Percentiles rank a stretch among this genome's conserved stretches.
phyloP scores from a whole-genome alignment of 1,140 invertebrate species.

The Drosophila repletoides region DNA sequence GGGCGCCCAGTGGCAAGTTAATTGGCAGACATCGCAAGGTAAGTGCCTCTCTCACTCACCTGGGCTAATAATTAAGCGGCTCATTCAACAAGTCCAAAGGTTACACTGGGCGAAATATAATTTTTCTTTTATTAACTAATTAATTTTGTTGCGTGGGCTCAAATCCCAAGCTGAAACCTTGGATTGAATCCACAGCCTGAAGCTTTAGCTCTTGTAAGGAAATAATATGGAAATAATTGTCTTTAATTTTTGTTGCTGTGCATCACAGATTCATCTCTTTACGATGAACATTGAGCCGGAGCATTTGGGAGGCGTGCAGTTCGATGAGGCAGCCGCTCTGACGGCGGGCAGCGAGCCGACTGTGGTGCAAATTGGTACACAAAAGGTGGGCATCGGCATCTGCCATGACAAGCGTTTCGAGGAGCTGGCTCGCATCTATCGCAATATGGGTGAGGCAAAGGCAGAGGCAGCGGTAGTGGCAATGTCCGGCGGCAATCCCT shows the following conservation, averaged over 20 bases:
- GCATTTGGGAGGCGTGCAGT: conserved; percentile 89
- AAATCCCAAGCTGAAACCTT: too few species aligned
- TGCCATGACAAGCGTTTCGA: conserved; percentile 97
- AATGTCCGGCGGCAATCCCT: background rate
- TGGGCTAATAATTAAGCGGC: background rate
- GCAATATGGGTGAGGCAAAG: conserved; percentile 84
- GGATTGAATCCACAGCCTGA: too few species aligned
- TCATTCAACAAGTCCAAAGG: too few species aligned
- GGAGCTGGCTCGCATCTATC: conserved; percentile 93
- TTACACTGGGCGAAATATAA: too few species aligned
- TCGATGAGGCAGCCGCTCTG: conserved; percentile 94
- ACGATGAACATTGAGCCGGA: conserved; percentile 93
- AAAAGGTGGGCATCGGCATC: conserved; percentile 93
- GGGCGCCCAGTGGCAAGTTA: conserved; percentile 90
- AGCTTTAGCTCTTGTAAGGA: too few species aligned
- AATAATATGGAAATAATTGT: too few species aligned
- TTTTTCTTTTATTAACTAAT: too few species aligned
- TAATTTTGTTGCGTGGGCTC: too few species aligned
- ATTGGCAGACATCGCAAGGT: conserved; percentile 89
- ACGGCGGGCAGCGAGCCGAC: conserved; percentile 89
- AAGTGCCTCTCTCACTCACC: too few species aligned
- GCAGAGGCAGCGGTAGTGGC: background rate
- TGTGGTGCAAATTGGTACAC: conserved; percentile 88
- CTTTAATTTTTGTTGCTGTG: too few species aligned
- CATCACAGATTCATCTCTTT: conserved; percentile 93